Evolutionary conservation across 2,797 vertebrate genomes (phyloP).

Genomic region (Sebastes iracundus): DNA sequence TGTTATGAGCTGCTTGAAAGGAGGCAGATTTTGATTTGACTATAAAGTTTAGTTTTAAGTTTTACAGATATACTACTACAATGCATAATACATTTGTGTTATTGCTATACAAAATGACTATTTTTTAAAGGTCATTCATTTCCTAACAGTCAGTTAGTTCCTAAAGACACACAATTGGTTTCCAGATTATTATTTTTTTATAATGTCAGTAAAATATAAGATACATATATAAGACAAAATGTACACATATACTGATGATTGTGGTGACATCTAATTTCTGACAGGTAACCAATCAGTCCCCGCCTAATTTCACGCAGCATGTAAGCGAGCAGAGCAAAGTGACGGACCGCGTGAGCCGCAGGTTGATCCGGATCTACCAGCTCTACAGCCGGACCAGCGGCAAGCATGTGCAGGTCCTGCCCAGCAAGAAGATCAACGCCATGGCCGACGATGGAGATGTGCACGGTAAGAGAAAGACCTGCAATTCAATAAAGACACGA

Average conservation of each 20-base stretch:
- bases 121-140: background rate
- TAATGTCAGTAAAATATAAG: background rate
- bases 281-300: slow-evolving; percentile 99
- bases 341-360: slow-evolving; percentile 97
- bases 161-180: background rate
- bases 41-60: too few relatives aligned
- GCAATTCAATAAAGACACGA: background rate
- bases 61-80: too few relatives aligned
- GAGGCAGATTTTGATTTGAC: too few relatives aligned
- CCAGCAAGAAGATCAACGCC: slow-evolving; percentile 99
- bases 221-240: background rate
- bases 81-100: slow-evolving; percentile 79
- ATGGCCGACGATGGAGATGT: slow-evolving; percentile 98
- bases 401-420: slow-evolving; percentile 97
- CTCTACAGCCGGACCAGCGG: slow-evolving; percentile 99
- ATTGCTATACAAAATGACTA: slow-evolving; percentile 76
- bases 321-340: slow-evolving; percentile 99
- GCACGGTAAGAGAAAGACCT: slow-evolving; percentile 85
- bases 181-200: background rate
- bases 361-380: slow-evolving; percentile 98
- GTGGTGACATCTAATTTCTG: slow-evolving; percentile 91
- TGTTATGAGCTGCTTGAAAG: too few relatives aligned
- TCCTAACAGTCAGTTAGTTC: too few relatives aligned
- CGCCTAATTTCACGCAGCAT: slow-evolving; percentile 99
- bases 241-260: slow-evolving; percentile 73